Conservation (phyloP, 2,113 vertebrate genomes). For the Salvator merianae region DNA sequence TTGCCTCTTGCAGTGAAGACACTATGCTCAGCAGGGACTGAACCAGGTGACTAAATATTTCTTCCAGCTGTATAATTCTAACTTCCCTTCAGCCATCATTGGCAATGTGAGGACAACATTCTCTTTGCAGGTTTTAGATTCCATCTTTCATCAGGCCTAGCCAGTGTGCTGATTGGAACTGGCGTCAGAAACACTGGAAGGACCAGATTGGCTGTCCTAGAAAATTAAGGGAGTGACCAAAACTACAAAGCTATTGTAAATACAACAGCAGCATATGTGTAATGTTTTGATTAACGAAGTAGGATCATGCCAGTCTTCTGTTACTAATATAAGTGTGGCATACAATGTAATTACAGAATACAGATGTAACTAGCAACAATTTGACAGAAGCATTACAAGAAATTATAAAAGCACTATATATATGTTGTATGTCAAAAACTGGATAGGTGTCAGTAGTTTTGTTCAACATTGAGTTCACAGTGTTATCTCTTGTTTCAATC, state of each 20-base stretch:
- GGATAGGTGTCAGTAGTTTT: background rate
- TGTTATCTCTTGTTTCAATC: background rate
- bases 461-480: background rate
- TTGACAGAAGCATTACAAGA: background rate
- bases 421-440: background rate
- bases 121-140: background rate
- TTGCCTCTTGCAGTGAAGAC: background rate
- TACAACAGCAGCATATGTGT: background rate
- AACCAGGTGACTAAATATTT: background rate
- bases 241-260: background rate
- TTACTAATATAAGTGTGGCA: background rate
- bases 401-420: background rate
- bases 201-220: no score
- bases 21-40: background rate
- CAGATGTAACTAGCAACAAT: background rate
- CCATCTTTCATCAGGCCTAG: no score
- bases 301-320: background rate
- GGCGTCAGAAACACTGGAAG: no score
- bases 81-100: background rate
- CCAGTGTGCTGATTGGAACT: no score
- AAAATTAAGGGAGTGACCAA: no score
- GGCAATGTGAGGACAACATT: background rate
- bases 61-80: background rate
- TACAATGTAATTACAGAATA: background rate
- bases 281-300: background rate